These are phyloP conservation scores for Platysteira castanea DNA, from an alignment of 2,113 vertebrate species.

Conservation along the genomic window DNA sequence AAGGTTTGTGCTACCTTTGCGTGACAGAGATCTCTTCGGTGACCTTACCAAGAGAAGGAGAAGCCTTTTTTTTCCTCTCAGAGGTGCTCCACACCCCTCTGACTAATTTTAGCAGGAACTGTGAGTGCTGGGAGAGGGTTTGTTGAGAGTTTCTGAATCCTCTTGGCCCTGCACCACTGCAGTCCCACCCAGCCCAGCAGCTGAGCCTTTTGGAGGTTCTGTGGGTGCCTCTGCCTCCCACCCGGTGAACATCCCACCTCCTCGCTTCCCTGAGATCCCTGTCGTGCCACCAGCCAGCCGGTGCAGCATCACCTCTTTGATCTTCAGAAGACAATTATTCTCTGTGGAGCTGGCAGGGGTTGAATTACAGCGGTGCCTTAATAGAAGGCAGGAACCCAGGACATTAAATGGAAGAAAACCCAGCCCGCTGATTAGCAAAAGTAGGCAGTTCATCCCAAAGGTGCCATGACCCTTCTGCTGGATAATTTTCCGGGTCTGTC, in stretches of 20 bases:
- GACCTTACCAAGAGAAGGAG: not conserved
- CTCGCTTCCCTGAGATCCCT: not conserved
- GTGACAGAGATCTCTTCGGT: not conserved
- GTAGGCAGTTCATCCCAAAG: not conserved
- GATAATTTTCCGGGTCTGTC: not conserved
- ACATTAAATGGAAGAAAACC: not conserved
- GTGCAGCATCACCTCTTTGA: not conserved
- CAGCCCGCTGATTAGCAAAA: not conserved
- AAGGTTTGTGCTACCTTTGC: not conserved
- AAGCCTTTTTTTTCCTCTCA: not conserved
- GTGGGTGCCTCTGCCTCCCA: not conserved
- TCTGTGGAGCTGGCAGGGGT: not conserved
- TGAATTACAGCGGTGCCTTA: not conserved
- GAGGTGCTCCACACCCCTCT: not conserved
- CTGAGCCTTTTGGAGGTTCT: not conserved
- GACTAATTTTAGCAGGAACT: not conserved
- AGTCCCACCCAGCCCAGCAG: not conserved
- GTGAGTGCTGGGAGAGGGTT: not conserved
- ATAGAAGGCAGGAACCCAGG: not conserved
- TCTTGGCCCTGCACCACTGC: accelerated
- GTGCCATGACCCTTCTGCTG: not conserved
- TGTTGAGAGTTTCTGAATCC: not conserved
- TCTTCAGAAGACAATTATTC: not conserved
- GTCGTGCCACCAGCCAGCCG: not conserved
- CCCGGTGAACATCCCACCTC: not conserved